These are phyloP conservation scores for Podabrus alpinus DNA, from an alignment of 2,888 invertebrate species.

Conservation along the genomic window DNA sequence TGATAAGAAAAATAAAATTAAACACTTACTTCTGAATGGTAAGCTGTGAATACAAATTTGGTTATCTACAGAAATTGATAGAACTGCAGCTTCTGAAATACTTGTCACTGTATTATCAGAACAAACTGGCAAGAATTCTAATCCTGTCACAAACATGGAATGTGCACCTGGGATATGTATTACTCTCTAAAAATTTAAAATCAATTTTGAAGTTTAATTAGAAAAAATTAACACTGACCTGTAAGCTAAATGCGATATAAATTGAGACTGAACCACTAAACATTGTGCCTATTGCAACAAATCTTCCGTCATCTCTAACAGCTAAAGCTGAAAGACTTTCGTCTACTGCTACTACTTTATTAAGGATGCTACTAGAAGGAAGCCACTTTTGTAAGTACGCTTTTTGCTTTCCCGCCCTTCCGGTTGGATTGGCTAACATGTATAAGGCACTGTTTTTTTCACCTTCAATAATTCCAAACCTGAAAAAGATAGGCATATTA, in stretches of 20 bases:
- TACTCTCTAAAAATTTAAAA: slow-evolving; percentile 66
- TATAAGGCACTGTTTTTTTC: slow-evolving; percentile 71
- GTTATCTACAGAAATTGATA: slow-evolving; percentile 96
- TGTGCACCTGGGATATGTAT: slow-evolving; percentile 85
- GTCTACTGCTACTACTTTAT: slow-evolving; percentile 63
- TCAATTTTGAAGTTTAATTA: neutral
- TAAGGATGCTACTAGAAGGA: slow-evolving; percentile 63
- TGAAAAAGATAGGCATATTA: slow-evolving; percentile 48
- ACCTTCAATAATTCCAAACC: slow-evolving; percentile 75
- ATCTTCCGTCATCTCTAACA: slow-evolving; percentile 89
- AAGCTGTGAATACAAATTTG: slow-evolving; percentile 87
- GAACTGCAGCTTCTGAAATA: slow-evolving; percentile 82
- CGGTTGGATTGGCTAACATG: slow-evolving; percentile 79
- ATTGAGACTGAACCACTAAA: slow-evolving; percentile 89
- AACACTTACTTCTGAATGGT: slow-evolving; percentile 74
- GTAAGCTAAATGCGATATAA: slow-evolving; percentile 88
- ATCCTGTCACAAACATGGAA: slow-evolving; percentile 95
- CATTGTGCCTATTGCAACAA: slow-evolving; percentile 92
- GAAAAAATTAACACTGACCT: slow-evolving; percentile 58
- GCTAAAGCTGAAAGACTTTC: slow-evolving; percentile 85
- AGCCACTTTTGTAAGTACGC: slow-evolving; percentile 84
- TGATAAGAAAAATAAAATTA: slow-evolving; percentile 16
- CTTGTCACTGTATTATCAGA: slow-evolving; percentile 75
- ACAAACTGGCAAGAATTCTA: slow-evolving; percentile 85
- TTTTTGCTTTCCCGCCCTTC: slow-evolving; percentile 70